phyloP scores from a whole-genome alignment of 1,140 invertebrate species.

The Pogonomyrmex californicus region DNA sequence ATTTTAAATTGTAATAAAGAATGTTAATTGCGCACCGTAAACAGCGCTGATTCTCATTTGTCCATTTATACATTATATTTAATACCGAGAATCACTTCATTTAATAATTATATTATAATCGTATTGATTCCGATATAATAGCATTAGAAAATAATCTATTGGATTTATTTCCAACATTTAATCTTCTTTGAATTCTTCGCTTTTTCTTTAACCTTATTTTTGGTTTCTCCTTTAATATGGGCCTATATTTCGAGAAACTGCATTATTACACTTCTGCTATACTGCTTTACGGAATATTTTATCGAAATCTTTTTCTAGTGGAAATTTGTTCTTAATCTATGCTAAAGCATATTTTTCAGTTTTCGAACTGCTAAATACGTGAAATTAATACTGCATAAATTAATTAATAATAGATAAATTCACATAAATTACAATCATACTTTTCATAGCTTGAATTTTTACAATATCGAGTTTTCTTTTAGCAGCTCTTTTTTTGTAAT shows the following conservation, averaged over 20 bases:
- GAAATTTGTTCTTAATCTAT: background rate
- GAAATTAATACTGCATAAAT: background rate
- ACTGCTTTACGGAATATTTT: constrained; percentile 2
- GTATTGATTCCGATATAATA: too few species aligned
- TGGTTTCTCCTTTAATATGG: background rate
- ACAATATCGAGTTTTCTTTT: background rate
- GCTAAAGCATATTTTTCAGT: constrained; percentile 13
- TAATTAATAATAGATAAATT: too few species aligned
- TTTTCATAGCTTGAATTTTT: constrained; percentile 2
- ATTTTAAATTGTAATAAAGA: too few species aligned
- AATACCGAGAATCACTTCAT: too few species aligned
- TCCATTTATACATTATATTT: too few species aligned
- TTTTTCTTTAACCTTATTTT: too few species aligned
- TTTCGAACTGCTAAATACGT: background rate
- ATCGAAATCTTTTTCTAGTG: background rate
- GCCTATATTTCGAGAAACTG: background rate
- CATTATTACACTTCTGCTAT: constrained; percentile 11
- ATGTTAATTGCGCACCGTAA: too few species aligned
- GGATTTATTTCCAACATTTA: too few species aligned
- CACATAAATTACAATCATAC: background rate
- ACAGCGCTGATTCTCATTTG: too few species aligned
- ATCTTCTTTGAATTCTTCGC: too few species aligned
- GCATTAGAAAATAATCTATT: too few species aligned
- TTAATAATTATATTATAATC: too few species aligned
- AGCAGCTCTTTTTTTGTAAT: background rate